Conservation (phyloP, 2,113 vertebrate species). For the Pleuronectes platessa region DNA sequence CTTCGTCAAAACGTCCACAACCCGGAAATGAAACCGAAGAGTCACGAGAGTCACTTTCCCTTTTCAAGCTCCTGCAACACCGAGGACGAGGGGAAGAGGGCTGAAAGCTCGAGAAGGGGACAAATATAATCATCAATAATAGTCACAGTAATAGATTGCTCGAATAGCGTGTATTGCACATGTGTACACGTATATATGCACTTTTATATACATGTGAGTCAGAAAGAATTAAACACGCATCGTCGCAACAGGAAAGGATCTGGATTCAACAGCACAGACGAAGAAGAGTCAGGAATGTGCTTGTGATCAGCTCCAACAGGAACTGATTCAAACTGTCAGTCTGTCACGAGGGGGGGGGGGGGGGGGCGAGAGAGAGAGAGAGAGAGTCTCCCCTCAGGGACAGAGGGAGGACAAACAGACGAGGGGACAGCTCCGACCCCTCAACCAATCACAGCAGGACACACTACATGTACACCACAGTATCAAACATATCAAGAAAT, state of each 20-base stretch:
- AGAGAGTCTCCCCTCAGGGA: constrained; percentile 26
- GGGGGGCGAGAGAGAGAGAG: constrained; percentile 16
- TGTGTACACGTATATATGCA: constrained; percentile 82
- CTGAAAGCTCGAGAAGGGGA: constrained; percentile 55
- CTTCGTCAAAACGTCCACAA: constrained; percentile 67
- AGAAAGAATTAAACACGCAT: constrained; percentile 67
- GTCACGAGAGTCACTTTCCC: constrained; percentile 64
- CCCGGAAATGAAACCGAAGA: constrained; percentile 58
- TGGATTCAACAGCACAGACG: constrained; percentile 66
- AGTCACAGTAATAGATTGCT: constrained; percentile 86
- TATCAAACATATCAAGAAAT: constrained; percentile 70
- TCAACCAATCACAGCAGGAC: constrained; percentile 50
- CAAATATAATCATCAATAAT: constrained; percentile 76
- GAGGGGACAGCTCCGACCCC: background rate
- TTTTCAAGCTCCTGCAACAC: constrained; percentile 68
- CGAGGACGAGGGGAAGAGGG: constrained; percentile 34
- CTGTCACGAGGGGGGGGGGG: constrained; percentile 7
- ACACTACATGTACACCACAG: constrained; percentile 69
- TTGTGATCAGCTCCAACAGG: constrained; percentile 73
- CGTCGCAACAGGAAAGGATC: constrained; percentile 72
- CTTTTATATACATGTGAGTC: constrained; percentile 82
- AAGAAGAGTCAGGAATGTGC: constrained; percentile 81
- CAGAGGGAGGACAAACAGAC: constrained; percentile 41
- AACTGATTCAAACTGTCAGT: constrained; percentile 23
- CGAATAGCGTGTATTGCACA: constrained; percentile 83